Evolutionary conservation across 2,113 vertebrate genomes (phyloP).

Genomic region (Aldabrachelys gigantea): DNA sequence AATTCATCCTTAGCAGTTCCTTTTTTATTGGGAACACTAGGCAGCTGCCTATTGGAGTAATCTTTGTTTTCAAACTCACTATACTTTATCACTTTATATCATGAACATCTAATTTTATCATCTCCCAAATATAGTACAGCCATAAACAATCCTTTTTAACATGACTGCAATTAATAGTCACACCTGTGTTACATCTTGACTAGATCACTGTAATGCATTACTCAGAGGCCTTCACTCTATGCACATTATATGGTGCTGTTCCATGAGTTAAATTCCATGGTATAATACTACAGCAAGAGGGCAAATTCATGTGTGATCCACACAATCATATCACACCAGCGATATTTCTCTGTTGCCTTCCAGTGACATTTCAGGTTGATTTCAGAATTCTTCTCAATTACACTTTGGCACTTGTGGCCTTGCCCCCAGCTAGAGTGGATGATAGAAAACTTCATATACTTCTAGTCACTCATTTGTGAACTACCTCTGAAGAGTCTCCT

Average conservation of each 20-base stretch:
- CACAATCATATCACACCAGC: background rate
- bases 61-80: background rate
- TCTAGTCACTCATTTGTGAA: background rate
- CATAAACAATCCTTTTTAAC: background rate
- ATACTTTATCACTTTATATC: background rate
- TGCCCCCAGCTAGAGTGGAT: background rate
- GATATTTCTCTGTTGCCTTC: background rate
- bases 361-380: background rate
- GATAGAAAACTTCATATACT: background rate
- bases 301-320: background rate
- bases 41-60: background rate
- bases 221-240: background rate
- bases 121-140: background rate
- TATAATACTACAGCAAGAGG: background rate
- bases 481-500: background rate
- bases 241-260: background rate
- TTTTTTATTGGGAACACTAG: background rate
- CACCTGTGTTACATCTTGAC: background rate
- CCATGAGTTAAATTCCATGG: background rate
- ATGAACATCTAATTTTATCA: background rate
- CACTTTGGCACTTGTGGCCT: background rate
- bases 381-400: constrained; percentile 8
- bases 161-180: background rate
- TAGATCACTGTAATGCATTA: constrained; percentile 17
- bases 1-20: background rate